Base-by-base conservation (phyloP, 2,113 vertebrate genomes). In the Carassius auratus region DNA sequence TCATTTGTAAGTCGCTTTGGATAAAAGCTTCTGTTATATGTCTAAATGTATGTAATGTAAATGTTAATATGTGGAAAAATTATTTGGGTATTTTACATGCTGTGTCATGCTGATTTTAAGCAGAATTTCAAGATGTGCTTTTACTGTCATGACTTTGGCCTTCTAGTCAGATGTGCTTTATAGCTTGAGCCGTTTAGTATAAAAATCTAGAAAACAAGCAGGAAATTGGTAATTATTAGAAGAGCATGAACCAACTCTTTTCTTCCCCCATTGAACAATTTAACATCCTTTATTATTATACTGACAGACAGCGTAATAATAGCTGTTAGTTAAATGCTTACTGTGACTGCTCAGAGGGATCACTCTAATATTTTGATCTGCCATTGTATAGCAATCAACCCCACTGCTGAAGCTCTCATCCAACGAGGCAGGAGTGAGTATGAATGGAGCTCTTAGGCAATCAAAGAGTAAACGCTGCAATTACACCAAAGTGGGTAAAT, bases 401-500 rank as follows among this genome's bases (percentile, higher is more conserved):
- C 89, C 86, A 89, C 88, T 69, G 36, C 87, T 87, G 84, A 91
- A 90, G 86, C 86, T 90, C 89, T 92, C 89, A 88, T 92, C 91
- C 91, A 86, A 64, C 89, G 64, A 89, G 92, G 85, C 89, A 55
- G 68, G 83, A 78, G 85, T 87, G 66, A 88, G 86, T 90, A 89
- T 93, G 92, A 94, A 94, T 92, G 90, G 91, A 92, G 91, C 91
- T 91, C 90, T 94, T 93, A 89, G 86, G 73, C 86, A 73, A 90
- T 90, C 90, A 92, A 89, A 92, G 91, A 90, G 91, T 92, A 93
- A 93, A 91, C 76, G 87, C 91, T 88, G 92, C 91, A 93, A 91
- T 94, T 92, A 92, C 89, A 90, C 89, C 89, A 91, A 92, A 93
- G 92, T 93, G 92, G 93, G 89, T 93, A 94, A 95, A 94, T 93